Evolutionary conservation across 1,140 invertebrate genomes (phyloP).

Genomic region (Metaphire vulgaris): DNA sequence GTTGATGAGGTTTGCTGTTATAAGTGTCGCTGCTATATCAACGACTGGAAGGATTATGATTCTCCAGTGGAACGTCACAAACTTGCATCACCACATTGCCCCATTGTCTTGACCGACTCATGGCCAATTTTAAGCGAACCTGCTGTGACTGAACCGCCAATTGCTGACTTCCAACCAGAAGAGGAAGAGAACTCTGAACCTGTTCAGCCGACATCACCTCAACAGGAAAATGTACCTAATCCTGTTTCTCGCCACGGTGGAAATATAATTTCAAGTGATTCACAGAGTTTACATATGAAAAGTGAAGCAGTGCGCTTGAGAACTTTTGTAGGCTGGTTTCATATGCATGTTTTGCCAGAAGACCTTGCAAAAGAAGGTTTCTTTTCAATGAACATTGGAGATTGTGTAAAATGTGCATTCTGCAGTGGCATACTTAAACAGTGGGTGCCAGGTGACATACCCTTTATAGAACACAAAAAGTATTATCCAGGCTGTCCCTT

Average conservation of each 20-base stretch:
- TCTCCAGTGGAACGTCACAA: not conserved
- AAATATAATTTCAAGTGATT: no score
- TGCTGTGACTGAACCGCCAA: no score
- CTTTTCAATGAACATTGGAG: slow-evolving; percentile 64
- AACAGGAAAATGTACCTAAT: no score
- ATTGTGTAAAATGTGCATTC: slow-evolving; percentile 73
- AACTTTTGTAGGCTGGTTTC: slow-evolving; percentile 10
- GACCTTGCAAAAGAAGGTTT: slow-evolving; percentile 75
- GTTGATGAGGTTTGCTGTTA: not conserved
- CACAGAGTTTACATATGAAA: not conserved
- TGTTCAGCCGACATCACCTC: no score
- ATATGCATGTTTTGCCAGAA: slow-evolving; percentile 57
- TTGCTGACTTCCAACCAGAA: no score
- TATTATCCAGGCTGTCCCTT: slow-evolving; percentile 47
- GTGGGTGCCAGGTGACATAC: slow-evolving; percentile 68
- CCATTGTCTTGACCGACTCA: not conserved
- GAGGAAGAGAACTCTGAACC: no score
- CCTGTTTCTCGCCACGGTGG: no score
- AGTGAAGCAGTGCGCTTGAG: not conserved
- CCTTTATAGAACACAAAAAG: slow-evolving; percentile 67
- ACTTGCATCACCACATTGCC: not conserved
- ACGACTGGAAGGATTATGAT: not conserved
- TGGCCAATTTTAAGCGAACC: not conserved
- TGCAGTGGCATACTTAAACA: slow-evolving; percentile 65
- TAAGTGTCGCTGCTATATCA: not conserved